A percentile compares a stretch with the other conserved stretches of the same genome.
Evolutionary conservation across 2,113 vertebrate genomes (phyloP).

Genomic region (Salvelinus sp.): DNA sequence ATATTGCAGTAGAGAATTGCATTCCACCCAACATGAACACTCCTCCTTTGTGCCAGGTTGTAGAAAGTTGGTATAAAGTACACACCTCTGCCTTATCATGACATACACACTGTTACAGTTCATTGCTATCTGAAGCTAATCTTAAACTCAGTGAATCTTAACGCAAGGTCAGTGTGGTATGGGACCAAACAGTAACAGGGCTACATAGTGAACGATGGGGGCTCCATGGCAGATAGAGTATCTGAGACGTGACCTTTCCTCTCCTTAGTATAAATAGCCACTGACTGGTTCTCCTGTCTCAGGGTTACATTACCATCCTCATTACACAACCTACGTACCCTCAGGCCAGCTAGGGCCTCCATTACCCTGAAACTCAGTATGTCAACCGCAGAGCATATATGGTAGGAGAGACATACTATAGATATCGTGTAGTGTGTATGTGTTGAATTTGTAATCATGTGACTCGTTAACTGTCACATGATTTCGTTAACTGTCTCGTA

Average conservation of each 20-base stretch:
- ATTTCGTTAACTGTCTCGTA: no score
- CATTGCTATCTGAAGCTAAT: neutral
- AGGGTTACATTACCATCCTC: slow-evolving; percentile 18
- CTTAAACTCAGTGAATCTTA: neutral
- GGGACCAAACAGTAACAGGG: neutral
- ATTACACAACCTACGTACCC: no score
- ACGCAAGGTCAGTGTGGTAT: neutral
- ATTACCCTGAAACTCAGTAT: no score
- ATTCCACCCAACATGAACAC: no score
- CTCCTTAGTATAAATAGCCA: slow-evolving; percentile 26
- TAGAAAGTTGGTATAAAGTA: neutral
- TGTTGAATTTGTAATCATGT: no score
- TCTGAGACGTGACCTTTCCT: slow-evolving; percentile 23
- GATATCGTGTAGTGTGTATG: no score
- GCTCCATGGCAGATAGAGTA: neutral
- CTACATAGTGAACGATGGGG: neutral
- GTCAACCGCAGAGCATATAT: no score
- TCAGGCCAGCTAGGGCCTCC: no score
- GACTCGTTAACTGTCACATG: no score
- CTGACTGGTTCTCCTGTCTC: slow-evolving; percentile 9
- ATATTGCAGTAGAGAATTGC: no score
- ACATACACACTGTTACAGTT: neutral
- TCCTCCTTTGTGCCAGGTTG: no score
- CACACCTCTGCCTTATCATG: neutral
- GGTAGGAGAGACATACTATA: no score